Evolutionary conservation across 2,888 invertebrate species (phyloP).

Genomic region (Agrypnus murinus): DNA sequence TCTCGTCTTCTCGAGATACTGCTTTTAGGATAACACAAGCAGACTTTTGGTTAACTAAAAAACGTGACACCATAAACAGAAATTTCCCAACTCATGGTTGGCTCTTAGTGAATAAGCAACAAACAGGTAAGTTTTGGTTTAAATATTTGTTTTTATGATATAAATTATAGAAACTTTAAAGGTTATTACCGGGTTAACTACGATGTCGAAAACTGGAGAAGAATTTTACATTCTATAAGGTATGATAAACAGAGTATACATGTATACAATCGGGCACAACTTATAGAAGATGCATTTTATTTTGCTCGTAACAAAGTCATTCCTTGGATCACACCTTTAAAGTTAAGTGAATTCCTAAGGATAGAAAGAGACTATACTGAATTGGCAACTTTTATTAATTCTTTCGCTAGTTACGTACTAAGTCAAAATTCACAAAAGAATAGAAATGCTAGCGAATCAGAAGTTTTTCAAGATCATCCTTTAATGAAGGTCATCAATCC

Average conservation of each 20-base stretch:
- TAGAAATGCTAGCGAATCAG: background rate
- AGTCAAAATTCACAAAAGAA: background rate
- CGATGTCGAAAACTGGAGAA: conserved; percentile 79
- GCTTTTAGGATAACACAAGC: conserved; percentile 14
- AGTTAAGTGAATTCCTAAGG: conserved; percentile 75
- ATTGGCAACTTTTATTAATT: conserved; percentile 8
- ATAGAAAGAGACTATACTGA: conserved; percentile 78
- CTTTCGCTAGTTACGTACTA: background rate
- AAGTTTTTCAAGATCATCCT: conserved; percentile 21
- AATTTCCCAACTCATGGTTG: conserved; percentile 42
- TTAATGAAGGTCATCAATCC: background rate
- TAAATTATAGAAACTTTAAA: conserved; percentile 62
- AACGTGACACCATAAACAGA: background rate
- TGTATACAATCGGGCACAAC: conserved; percentile 81
- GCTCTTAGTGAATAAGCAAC: conserved; percentile 66
- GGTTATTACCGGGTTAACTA: conserved; percentile 84
- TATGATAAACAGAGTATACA: conserved; percentile 72
- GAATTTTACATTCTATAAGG: conserved; percentile 72
- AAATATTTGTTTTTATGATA: background rate
- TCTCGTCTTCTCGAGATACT: background rate
- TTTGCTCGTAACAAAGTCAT: conserved; percentile 77
- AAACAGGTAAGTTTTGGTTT: conserved; percentile 6
- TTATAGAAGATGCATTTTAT: conserved; percentile 83
- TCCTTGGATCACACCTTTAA: conserved; percentile 73
- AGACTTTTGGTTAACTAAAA: conserved; percentile 42